Evolutionary conservation across 1,140 invertebrate genomes (phyloP), one percentile per base, ranked within the genome.

Genomic region (Heliconius congener): DNA sequence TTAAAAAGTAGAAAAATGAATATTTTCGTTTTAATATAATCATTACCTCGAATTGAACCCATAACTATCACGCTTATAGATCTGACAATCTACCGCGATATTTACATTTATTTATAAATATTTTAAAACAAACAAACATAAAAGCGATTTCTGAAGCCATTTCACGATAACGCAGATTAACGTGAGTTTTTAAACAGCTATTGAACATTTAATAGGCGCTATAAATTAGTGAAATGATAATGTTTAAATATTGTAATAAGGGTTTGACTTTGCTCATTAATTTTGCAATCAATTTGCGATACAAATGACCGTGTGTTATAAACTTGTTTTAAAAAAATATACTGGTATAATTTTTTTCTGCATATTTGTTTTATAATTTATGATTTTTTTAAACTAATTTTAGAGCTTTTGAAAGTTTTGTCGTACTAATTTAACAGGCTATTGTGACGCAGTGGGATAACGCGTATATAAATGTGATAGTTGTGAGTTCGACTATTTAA

Each of bases 211-310:
- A 71, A 71, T 71, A 71, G 71, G 30, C 71, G 71, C 71, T 37
- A 71, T 71, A 71, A 71, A 71, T 71, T 50, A 73, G 18, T 60
- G 66, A 71, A 76, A 76, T 71, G 75, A 71, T 71, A 30, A 71
- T 76, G 71, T 76, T 76, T 76, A 76, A 76, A 76, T 46, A 76
- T 27, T 66, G 57, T 60, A 76, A 71, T 71, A 50, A 30, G 66
- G 39, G 39, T 71, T 50, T 60, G 57, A 76, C 75, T 76, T 76
- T 34, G 42, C 37, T 42, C 66, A 71, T 76, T 76, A 76, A 76
- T 76, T 50, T 76, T 50, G 39, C 66, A 71, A 77, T 77, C 76
- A 77, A 46, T 77, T 34, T 71, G 16, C 70, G 8, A 37, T 77
- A 72, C 39, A 71, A 71, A 30, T 42, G 37, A 37, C 30, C 2